Evolutionary conservation across 2,888 invertebrate species (phyloP).

Genomic region (Meandrusa payeni): DNA sequence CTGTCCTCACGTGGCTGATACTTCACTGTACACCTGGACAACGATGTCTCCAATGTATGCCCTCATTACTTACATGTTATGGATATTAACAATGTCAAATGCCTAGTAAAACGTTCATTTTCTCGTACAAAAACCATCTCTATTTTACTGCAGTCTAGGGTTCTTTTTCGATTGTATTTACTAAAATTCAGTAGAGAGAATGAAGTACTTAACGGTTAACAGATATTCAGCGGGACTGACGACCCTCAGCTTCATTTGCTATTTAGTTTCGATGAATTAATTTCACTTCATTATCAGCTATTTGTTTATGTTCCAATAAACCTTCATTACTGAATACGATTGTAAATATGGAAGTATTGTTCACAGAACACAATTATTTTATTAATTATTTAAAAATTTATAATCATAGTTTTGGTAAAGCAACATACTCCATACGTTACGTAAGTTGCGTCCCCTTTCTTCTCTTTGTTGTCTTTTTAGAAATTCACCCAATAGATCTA

Average conservation of each 20-base stretch:
- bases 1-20: too few relatives aligned
- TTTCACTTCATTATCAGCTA: constrained; percentile 1
- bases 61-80: not conserved
- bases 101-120: not conserved
- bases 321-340: too few relatives aligned
- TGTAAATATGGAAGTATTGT: too few relatives aligned
- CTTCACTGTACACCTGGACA: not conserved
- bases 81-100: not conserved
- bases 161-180: not conserved
- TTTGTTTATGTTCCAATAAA: constrained; percentile 4
- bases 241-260: constrained; percentile 1
- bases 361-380: too few relatives aligned
- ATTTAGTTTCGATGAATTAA: constrained; percentile 8
- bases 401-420: too few relatives aligned
- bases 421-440: too few relatives aligned
- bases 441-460: too few relatives aligned
- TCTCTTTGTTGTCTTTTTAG: too few relatives aligned
- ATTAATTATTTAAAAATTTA: too few relatives aligned
- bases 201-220: constrained; percentile 2
- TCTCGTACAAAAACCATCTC: not conserved
- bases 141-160: not conserved
- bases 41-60: constrained; percentile 1
- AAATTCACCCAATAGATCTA: too few relatives aligned
- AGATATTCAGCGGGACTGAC: constrained; percentile 6
- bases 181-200: not conserved